A percentile compares a stretch with the other conserved stretches of the same genome.
phyloP scores from a whole-genome alignment of 2,797 vertebrate genomes.

The Menidia menidia region DNA sequence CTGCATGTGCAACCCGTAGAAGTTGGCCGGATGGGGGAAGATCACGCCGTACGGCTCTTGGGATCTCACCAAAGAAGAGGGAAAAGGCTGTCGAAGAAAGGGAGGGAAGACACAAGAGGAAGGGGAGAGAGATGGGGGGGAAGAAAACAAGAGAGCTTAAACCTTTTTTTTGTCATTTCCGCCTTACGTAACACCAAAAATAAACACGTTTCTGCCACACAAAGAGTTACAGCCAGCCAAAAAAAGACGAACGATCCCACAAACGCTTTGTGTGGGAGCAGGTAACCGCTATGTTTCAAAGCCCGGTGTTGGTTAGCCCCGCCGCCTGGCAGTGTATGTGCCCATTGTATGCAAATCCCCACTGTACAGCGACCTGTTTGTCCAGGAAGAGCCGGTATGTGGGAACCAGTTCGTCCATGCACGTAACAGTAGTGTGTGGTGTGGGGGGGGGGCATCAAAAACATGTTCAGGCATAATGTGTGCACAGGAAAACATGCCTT shows the following conservation, averaged over 20 bases:
- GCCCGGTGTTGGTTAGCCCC: constrained; percentile 43
- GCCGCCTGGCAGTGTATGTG: constrained; percentile 51
- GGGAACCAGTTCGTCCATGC: constrained; percentile 77
- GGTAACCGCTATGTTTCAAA: constrained; percentile 39
- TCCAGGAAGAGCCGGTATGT: constrained; percentile 78
- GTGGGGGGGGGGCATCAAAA: constrained; percentile 33
- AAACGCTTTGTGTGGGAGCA: constrained; percentile 37
- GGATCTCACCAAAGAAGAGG: constrained; percentile 87
- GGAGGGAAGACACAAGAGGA: constrained; percentile 57
- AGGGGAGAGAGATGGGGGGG: constrained; percentile 54
- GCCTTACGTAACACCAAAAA: constrained; percentile 50
- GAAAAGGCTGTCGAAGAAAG: constrained; percentile 84
- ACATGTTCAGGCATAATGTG: constrained; percentile 60
- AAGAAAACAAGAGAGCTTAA: constrained; percentile 62
- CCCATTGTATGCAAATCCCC: constrained; percentile 78
- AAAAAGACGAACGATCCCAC: constrained; percentile 12
- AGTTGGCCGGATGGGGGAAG: constrained; percentile 78
- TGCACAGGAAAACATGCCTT: constrained; percentile 42
- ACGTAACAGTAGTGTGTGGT: constrained; percentile 47
- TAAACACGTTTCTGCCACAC: constrained; percentile 62
- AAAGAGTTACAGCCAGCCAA: constrained; percentile 61
- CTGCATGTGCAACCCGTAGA: constrained; percentile 64
- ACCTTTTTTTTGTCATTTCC: constrained; percentile 59
- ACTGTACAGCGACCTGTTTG: constrained; percentile 69
- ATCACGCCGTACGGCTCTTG: constrained; percentile 88